Evolutionary conservation across 2,797 vertebrate genomes (phyloP), one percentile per base, ranked within the genome.

Genomic region (Nyctalus aviator): DNA sequence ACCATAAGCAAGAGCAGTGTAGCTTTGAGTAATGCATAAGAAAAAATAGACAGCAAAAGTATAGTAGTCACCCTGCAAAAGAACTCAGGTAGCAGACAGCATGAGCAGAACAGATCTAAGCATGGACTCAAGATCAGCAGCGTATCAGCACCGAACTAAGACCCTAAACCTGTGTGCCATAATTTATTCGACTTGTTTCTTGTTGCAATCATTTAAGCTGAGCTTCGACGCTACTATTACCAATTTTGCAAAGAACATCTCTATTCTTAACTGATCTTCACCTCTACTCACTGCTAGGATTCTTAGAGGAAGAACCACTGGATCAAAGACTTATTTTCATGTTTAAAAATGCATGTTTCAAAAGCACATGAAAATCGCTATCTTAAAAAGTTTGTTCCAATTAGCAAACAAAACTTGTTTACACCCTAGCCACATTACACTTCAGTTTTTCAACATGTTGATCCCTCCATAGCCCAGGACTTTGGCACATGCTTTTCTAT

Each of bases 341-440:
- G 84, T 79, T 81, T 89, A 32, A 94, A 88, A 87, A 18, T 25
- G 11, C 21, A 27, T 89, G 37, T 73, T 81, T 86, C 93, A 32
- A 17, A 79, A 84, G 44, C 11, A 53, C 75, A 72, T 73, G 55
- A 53, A 93, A 91, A 64, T 23, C 77, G 8, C 23, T 66, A 75
- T 91, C 57, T 87, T 90, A 87, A 93, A 53, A 94, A 76, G 13
- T 20, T 57, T 73, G 1, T 55, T 35, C 11, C 50, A 44, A 6
- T 44, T 62, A 62, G 4, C 44, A 21, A 90, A 69, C 15, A 57
- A 55, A 77, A 88, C 18, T 81, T 94, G 72, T 71, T 73, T 59
- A 50, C 0, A 68, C 0, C 5, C n/a, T 4, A 84, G 48, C 9
- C 13, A 32, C 46, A 69, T 66, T 48, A 55, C 27, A 57, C 37